Evolutionary conservation across 1,140 invertebrate species (phyloP), one percentile per base, ranked within the genome.

Genomic region (Argopecten irradians): DNA sequence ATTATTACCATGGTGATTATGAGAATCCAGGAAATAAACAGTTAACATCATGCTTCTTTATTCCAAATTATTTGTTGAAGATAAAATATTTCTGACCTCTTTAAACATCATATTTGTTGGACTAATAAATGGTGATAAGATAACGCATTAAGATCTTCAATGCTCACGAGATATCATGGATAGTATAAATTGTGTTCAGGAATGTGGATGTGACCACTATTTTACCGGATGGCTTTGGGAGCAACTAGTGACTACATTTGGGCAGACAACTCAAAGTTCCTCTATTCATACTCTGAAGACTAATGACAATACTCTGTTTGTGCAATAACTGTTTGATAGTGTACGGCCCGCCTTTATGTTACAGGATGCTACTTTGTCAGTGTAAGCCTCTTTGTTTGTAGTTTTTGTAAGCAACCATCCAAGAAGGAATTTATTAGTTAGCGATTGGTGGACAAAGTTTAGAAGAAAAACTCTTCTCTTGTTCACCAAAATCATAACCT

Each of bases 291-390:
- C 16, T 71, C 55, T 71, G 22, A 71, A 28, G 22, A 71, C 55
- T 71, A 71, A 71, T 71, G 55, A 71, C 14, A 71, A 71, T 71
- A 71, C 55, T 71, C 55, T 71, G 55, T 28, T 28, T 71, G 55
- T 71, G 55, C 55, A 71, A 71, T 71, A 71, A 71, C 55, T 16
- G 55, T 71, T 71, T 71, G 55, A 71, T 71, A 71, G 43, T 46
- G 43, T 46, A 19, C 13, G 55, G 28, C 55, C 16, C 28, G 55
- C 55, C 55, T 71, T 71, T 28, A 28, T 71, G n/a, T 71, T 16
- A 71, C 55, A 71, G 55, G 55, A 16, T 46, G 28, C 55, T 71
- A 5, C 13, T 11, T 11, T 55, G 22, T 22, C 43, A 19, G 43
- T 55, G 22, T 22, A 8, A 11, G n/a, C n/a, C n/a, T n/a, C 55